Evolutionary conservation across 2,888 invertebrate genomes (phyloP), one percentile per base, ranked within the genome.

Genomic region (Drosophila putrida): DNA sequence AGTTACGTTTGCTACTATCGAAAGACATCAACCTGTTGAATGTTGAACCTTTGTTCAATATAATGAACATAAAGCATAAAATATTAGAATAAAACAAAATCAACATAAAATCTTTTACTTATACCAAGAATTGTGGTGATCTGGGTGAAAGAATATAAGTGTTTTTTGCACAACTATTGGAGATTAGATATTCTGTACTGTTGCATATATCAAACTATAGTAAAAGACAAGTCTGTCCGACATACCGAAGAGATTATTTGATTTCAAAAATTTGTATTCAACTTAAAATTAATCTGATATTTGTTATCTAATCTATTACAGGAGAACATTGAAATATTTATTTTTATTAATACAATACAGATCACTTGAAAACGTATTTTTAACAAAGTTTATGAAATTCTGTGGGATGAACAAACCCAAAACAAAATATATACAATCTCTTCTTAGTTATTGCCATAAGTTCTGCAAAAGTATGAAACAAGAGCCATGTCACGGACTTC

Each of bases 401-500:
- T 31, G 6, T 13, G 11, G 4, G 6, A 15, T 6, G 6, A 25
- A 50, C 35, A 25, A 31, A 35, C 15, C 4, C 13, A 31, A 33
- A 9, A 33, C 27, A 15, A 13, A 39, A 39, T 2, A 39, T 6
- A 20, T 0, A 10, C 4, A 27, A 11, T 8, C 4, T 4, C 3
- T 6, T 20, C 11, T 28, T 43, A 66, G 10, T 44, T 36, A 27
- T 62, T 51, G 4, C 75, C 64, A 36, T 78, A 78, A 0, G 43
- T 44, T 53, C 44, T 51, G 13, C 69, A 70, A 6, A 86, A 58
- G 33, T 69, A 77, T 11, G 63, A 59, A 6, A 93, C 90, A 20
- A 94, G 74, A 28, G 91, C 82, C 86, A 94, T 91, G 77, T 94
- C 94, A n/a, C 88, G 89, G 5, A 91, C 89, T 78, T 89, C 90